Conservation (phyloP, 2,113 vertebrate species). For the Theropithecus gelada region DNA sequence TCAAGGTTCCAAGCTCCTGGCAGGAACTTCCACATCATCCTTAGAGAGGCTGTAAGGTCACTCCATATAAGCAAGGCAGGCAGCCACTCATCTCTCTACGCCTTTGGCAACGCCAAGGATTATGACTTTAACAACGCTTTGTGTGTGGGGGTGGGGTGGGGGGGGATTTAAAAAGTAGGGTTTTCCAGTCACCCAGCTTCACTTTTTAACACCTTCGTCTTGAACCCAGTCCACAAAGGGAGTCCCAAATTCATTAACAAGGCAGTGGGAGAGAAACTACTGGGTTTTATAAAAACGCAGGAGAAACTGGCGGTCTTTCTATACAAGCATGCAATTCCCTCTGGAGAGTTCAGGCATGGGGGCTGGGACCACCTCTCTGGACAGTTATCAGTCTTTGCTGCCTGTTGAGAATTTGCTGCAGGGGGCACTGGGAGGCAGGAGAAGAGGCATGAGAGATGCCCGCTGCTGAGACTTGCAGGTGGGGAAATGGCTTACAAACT, state of each 20-base stretch:
- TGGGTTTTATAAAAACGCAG: accelerated
- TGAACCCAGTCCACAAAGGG: accelerated
- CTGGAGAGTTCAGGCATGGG: not conserved
- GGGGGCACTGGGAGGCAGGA: not conserved
- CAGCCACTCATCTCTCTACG: accelerated
- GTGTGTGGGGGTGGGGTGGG: no score
- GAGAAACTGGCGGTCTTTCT: accelerated
- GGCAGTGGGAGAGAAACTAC: accelerated
- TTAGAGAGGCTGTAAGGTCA: not conserved
- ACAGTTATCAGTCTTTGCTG: not conserved
- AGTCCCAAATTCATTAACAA: accelerated
- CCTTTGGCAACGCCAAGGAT: not conserved
- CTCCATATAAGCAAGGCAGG: accelerated
- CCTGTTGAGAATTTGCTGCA: not conserved
- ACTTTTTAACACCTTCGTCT: not conserved
- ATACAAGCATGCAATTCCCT: no score
- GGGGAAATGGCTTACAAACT: not conserved
- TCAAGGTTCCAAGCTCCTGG: not conserved
- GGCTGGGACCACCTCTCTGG: not conserved
- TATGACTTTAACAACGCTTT: not conserved
- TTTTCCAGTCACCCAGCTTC: not conserved
- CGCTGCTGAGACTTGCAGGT: not conserved
- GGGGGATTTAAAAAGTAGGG: not conserved
- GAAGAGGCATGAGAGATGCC: not conserved
- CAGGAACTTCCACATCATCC: accelerated